A percentile compares a stretch with the other conserved stretches of the same genome.
Evolutionary conservation across 2,113 vertebrate genomes (phyloP).

Genomic region (Emberiza fucata): DNA sequence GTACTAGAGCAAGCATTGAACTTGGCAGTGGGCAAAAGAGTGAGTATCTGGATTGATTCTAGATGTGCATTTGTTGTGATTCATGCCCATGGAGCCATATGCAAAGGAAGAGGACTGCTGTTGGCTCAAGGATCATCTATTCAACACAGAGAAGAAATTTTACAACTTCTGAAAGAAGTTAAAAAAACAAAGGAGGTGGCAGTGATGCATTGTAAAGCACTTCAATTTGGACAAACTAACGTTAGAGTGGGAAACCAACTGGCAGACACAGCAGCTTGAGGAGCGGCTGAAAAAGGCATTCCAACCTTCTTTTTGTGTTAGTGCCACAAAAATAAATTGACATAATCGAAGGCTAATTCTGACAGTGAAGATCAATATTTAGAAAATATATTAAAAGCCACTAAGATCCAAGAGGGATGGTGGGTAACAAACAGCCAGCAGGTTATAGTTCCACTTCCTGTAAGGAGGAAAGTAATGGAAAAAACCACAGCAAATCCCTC

Average conservation of each 20-base stretch:
- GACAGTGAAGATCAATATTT: neutral
- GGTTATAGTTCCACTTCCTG: neutral
- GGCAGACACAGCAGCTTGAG: neutral
- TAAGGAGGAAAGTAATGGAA: neutral
- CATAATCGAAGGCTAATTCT: neutral
- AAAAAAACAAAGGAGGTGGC: neutral
- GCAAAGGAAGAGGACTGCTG: neutral
- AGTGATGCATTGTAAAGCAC: neutral
- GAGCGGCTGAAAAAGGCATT: neutral
- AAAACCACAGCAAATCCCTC: neutral
- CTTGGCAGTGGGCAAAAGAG: neutral
- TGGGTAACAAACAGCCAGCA: neutral
- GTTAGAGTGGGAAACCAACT: neutral
- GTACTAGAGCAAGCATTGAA: neutral
- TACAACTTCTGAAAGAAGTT: neutral
- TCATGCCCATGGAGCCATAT: neutral
- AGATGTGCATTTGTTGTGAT: neutral
- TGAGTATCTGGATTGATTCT: neutral
- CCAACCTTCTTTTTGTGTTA: neutral
- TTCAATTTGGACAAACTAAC: neutral
- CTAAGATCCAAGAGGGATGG: neutral
- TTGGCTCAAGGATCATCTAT: neutral
- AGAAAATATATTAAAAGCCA: neutral
- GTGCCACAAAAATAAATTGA: neutral
- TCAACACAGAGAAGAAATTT: neutral